phyloP scores from a whole-genome alignment of 37 sponge, comb jelly and placozoan genomes.

The Amphimedon queenslandica region DNA sequence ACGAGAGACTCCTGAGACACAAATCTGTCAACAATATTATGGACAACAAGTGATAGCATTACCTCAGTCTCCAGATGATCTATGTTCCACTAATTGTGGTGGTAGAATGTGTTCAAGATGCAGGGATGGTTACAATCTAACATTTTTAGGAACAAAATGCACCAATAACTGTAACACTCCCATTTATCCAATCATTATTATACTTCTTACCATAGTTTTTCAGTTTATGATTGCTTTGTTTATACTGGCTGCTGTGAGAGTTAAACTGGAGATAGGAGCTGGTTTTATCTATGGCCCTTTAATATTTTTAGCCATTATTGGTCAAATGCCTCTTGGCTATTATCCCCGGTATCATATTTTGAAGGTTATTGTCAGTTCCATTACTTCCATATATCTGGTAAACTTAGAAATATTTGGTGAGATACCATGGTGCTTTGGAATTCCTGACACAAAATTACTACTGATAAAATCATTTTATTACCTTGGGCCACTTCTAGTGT shows the following conservation, averaged over 20 bases:
- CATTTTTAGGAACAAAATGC: constrained; percentile 5
- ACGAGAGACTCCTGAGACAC: too few species aligned
- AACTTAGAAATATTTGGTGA: too few species aligned
- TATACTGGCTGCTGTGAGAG: neutral
- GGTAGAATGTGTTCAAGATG: constrained; percentile 3
- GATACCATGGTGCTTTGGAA: too few species aligned
- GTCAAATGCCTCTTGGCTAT: neutral
- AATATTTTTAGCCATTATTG: neutral
- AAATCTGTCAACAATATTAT: too few species aligned
- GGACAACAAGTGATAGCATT: too few species aligned
- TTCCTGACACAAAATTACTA: too few species aligned
- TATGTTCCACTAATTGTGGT: constrained; percentile 4
- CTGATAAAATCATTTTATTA: too few species aligned
- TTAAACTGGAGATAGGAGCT: neutral
- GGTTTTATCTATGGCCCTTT: constrained; percentile 13
- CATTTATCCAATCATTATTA: neutral
- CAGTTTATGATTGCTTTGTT: neutral
- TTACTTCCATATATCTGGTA: neutral
- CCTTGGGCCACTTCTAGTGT: too few species aligned
- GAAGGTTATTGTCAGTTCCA: neutral
- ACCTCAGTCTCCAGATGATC: constrained; percentile 4
- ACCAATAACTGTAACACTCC: too few species aligned
- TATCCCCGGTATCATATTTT: neutral
- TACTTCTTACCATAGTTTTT: neutral
- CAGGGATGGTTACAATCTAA: neutral